Evolutionary conservation across 2,888 invertebrate genomes (phyloP), one percentile per base, ranked within the genome.

Genomic region (Pammene fasciana): DNA sequence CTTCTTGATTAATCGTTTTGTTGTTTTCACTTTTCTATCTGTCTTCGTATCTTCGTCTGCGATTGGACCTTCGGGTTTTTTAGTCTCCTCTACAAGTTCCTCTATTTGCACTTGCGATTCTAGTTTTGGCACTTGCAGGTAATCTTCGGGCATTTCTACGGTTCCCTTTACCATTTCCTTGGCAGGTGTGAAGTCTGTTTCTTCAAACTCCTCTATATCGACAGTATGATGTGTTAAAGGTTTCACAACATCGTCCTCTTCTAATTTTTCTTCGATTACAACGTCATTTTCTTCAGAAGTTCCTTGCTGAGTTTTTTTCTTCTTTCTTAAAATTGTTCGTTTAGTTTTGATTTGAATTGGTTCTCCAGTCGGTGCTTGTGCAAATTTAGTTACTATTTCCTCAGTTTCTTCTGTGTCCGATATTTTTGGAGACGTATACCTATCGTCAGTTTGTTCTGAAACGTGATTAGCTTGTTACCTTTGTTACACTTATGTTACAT

Each of bases 371-470:
- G 93, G 89, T 52, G 87, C 81, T 80, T 90, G 87, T 74, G 93
- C 85, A 75, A 94, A 94, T 83, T 93, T 94, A 0, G 94, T 94
- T 48, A 94, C 81, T 26, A 94, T 94, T 89, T 94, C 94, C 83
- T 94, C 93, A 55, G 91, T 89, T 89, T 94, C 94, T 86, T 94
- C 91, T 48, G 86, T 73, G 68, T 93, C 93, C 5, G 89, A 92
- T 71, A 88, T 86, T 77, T 82, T 88, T n/a, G 88, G 86, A 16
- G 87, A 88, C 36, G 71, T 61, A 64, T 75, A 72, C 6, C 71
- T 70, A 54, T 73, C 68, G 38, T 78, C 75, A 66, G 78, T 70
- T 67, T 79, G 71, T 78, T 89, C 89, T 90, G 90, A 78, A 87
- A 88, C 13, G 50, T 59, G 45, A 54, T 41, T 18, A 64, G 43